A percentile compares a stretch with the other conserved stretches of the same genome.
Conservation (phyloP, 2,113 vertebrate genomes). For the Tilapia sparmanii region DNA sequence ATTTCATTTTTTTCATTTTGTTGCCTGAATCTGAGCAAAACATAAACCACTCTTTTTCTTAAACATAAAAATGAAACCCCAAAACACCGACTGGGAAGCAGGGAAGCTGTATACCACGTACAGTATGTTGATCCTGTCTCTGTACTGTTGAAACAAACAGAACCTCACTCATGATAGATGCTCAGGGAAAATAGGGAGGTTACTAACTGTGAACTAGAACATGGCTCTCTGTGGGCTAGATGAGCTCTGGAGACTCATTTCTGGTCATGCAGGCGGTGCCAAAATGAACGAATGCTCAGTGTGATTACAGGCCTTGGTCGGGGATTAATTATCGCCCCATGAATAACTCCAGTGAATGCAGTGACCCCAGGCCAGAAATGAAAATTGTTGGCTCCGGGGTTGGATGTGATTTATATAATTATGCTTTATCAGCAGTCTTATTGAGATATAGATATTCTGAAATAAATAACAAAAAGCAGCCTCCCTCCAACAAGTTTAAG, state of each 20-base stretch:
- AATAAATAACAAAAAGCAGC: not conserved
- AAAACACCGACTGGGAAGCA: not conserved
- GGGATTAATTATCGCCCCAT: not conserved
- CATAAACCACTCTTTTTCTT: not conserved
- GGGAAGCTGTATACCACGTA: not conserved
- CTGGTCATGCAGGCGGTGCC: not conserved
- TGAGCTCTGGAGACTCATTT: not conserved
- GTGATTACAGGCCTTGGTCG: not conserved
- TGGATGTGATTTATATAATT: not conserved
- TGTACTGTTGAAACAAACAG: not conserved
- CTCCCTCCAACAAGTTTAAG: not conserved
- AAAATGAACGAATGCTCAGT: constrained; percentile 15
- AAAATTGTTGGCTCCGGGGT: not conserved
- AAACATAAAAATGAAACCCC: not conserved
- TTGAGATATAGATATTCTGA: not conserved
- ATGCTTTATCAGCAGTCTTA: not conserved
- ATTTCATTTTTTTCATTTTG: not conserved
- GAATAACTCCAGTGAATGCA: not conserved
- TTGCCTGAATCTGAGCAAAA: not conserved
- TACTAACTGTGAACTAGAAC: not conserved
- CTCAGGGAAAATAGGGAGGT: not conserved
- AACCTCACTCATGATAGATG: not conserved
- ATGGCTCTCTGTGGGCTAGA: not conserved
- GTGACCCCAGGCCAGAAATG: not conserved
- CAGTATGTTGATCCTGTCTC: not conserved